A percentile compares a stretch with the other conserved stretches of the same genome.
Evolutionary conservation across 2,888 invertebrate species (phyloP).

Genomic region (Drosophila koepferae): DNA sequence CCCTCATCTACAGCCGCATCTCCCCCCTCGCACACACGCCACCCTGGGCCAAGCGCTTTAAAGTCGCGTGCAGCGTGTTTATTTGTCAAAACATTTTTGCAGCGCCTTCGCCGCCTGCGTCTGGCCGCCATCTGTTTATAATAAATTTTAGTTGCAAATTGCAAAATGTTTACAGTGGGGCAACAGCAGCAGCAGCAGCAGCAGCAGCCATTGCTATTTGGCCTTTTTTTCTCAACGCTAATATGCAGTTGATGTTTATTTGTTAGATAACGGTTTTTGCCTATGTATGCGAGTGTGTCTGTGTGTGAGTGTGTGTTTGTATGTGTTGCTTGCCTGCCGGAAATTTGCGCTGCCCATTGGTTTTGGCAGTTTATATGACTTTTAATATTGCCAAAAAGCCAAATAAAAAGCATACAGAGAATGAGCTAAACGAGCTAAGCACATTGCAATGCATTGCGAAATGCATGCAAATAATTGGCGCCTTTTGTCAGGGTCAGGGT

Average conservation of each 20-base stretch:
- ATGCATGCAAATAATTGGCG: constrained; percentile 58
- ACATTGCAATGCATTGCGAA: constrained; percentile 36
- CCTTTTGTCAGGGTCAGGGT: constrained; percentile 62
- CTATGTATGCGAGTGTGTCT: constrained; percentile 2
- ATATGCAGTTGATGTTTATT: constrained; percentile 66
- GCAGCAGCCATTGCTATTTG: constrained; percentile 26
- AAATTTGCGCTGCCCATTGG: constrained; percentile 56
- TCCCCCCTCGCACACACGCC: not conserved
- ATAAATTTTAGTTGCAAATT: constrained; percentile 72
- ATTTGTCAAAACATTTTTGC: constrained; percentile 75
- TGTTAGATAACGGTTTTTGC: constrained; percentile 65
- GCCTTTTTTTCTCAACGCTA: constrained; percentile 47
- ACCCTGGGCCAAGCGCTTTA: constrained; percentile 5
- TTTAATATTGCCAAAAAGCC: constrained; percentile 30
- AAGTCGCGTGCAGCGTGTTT: constrained; percentile 79
- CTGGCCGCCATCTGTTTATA: constrained; percentile 73
- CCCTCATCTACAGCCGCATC: not conserved
- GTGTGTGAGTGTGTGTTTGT: not conserved
- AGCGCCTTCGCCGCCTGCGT: constrained; percentile 44
- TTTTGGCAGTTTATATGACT: constrained; percentile 51
- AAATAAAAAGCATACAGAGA: not conserved
- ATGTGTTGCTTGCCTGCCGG: constrained; percentile 56
- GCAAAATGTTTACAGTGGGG: constrained; percentile 70
- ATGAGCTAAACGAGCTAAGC: not conserved
- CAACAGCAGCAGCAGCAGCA: constrained; percentile 7